Base-by-base conservation (phyloP, 2,797 vertebrate species). In the Protonibea diacanthus region DNA sequence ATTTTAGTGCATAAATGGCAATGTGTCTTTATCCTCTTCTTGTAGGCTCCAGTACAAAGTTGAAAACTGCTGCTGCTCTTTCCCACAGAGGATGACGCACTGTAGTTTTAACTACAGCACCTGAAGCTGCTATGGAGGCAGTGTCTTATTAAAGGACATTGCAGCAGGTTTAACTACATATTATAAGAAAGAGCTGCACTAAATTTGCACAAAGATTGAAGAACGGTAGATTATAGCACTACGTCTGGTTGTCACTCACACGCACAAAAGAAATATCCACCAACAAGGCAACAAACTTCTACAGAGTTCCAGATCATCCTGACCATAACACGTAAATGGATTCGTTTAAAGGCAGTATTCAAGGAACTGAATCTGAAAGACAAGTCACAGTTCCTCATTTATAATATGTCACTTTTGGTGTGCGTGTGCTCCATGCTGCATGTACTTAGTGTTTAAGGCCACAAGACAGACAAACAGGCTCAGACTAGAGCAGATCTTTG, bases 311-410 rank as follows among this genome's bases (percentile, higher is more conserved):
- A 83, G 88, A 83, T 82, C 51, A 79, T 85, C 79, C 85, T 76
- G 76, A 83, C 76, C 78, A 68, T 56, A 71, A 82, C 83, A 84
- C 72, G 69, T 81, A 85, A 68, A 88, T 70, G 81, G 84, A 94
- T 84, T 86, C 72, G 86, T 94, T 92, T 93, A 89, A 92, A 93
- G 79, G 81, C 78, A 70, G 20, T 62, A 80, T 75, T 92, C 88
- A 91, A 88, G 95, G 95, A 96, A 96, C 93, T 93, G 95, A 96
- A 96, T 96, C 94, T 94, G 92, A 95, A 93, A 95, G 89, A 91
- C 82, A 88, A 87, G 74, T 83, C 81, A 81, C 86, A 93, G 90
- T 96, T 96, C 95, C 95, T 92, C 93, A 88, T 95, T 95, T 93
- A 74, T 52, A 68, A 82, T 74, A 80, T 88, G 80, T 87, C 67